A percentile compares a stretch with the other conserved stretches of the same genome.
Conservation (phyloP, 1,140 invertebrate genomes). For the Zaprionus davidi region DNA sequence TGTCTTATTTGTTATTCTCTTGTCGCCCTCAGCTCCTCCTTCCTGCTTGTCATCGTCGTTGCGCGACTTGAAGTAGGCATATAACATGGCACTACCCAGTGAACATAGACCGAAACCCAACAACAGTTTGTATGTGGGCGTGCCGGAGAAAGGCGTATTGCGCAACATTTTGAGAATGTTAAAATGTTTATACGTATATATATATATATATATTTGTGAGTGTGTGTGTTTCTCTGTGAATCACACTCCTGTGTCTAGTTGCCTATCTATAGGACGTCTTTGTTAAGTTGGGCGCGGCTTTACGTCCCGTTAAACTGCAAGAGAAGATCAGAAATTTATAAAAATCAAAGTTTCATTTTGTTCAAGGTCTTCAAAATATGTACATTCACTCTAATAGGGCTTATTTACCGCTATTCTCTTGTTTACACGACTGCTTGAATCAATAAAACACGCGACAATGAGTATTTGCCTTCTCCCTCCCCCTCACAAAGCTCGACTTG, state of each 20-base stretch:
- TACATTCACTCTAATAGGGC: constrained; percentile 1
- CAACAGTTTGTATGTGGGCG: constrained; percentile 78
- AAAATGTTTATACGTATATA: background rate
- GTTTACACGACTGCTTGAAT: background rate
- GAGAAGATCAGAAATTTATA: constrained; percentile 18
- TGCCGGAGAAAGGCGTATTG: constrained; percentile 61
- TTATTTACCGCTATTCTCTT: constrained; percentile 9
- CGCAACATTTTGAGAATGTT: constrained; percentile 65
- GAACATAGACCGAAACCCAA: constrained; percentile 81
- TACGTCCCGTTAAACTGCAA: constrained; percentile 35
- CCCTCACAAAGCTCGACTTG: background rate
- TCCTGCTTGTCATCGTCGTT: constrained; percentile 70
- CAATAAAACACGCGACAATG: constrained; percentile 26
- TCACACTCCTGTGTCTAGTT: background rate
- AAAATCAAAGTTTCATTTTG: background rate
- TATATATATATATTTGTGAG: constrained; percentile 32
- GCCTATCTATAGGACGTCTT: background rate
- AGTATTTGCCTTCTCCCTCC: background rate
- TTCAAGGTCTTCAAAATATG: background rate
- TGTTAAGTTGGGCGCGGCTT: background rate
- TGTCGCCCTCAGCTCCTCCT: background rate
- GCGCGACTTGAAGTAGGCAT: constrained; percentile 77
- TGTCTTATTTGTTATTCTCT: constrained; percentile 2
- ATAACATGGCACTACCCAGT: constrained; percentile 80
- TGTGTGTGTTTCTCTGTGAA: constrained; percentile 14